Conservation (phyloP, 1,140 invertebrate genomes). For the Pachyrhynchus sulphureomaculatus region DNA sequence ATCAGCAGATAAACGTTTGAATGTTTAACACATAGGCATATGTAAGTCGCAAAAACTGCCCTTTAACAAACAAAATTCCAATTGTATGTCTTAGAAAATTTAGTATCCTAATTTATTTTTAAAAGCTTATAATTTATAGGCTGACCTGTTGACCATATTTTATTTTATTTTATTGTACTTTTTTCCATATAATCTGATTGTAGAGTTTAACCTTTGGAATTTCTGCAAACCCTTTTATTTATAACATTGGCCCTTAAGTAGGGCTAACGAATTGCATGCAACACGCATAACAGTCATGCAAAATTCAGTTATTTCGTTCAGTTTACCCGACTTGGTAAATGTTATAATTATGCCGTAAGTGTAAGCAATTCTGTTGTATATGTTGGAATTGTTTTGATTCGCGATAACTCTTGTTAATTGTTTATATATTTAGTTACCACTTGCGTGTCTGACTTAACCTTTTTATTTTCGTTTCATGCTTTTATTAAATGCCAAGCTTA, state of each 20-base stretch:
- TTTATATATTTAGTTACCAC: conserved; percentile 25
- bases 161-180: conserved; percentile 20
- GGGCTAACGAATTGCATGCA: conserved; percentile 21
- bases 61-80: too few species aligned
- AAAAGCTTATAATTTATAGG: conserved; percentile 8
- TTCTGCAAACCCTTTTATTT: conserved; percentile 28
- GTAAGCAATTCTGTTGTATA: conserved; percentile 29
- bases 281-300: conserved; percentile 24
- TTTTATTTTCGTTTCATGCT: too few species aligned
- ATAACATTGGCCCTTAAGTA: conserved; percentile 6
- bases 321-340: conserved; percentile 19
- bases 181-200: conserved; percentile 28
- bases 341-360: conserved; percentile 30
- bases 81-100: too few species aligned
- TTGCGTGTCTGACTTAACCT: neutral
- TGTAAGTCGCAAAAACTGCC: too few species aligned
- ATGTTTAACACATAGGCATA: too few species aligned
- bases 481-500: too few species aligned
- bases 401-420: conserved; percentile 16
- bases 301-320: conserved; percentile 14
- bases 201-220: conserved; percentile 28
- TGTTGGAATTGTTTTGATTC: conserved; percentile 20
- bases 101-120: neutral
- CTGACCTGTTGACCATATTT: conserved; percentile 23
- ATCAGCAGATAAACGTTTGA: too few species aligned